Evolutionary conservation across 2,888 invertebrate species (phyloP).

Genomic region (Trachelus troglodyta): DNA sequence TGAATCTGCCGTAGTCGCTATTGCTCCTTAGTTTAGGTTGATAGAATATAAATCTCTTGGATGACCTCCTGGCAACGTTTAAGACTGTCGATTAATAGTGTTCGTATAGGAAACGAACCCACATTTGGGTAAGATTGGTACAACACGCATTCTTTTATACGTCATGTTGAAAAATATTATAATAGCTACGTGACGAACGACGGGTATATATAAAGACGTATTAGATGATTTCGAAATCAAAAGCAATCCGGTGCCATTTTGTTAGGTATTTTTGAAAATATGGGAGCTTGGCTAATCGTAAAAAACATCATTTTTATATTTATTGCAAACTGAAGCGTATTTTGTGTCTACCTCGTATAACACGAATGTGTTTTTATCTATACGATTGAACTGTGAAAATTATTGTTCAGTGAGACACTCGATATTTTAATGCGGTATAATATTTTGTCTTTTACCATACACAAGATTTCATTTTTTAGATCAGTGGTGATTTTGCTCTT

Average conservation of each 20-base stretch:
- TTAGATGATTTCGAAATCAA: neutral
- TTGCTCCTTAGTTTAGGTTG: constrained; percentile 26
- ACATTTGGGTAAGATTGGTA: neutral
- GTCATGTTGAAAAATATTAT: neutral
- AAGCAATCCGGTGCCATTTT: constrained; percentile 2
- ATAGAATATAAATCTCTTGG: neutral
- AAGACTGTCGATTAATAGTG: constrained; percentile 7
- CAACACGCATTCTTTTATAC: neutral
- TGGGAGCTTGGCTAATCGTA: neutral
- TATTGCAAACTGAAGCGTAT: neutral
- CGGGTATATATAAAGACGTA: neutral
- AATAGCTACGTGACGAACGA: neutral
- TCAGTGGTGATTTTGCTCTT: neutral
- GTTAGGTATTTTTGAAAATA: neutral
- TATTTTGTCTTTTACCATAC: neutral
- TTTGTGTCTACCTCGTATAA: neutral
- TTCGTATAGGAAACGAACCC: neutral
- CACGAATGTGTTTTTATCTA: neutral
- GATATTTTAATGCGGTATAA: neutral
- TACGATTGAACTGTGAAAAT: neutral
- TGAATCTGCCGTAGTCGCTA: constrained; percentile 32
- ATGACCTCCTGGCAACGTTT: constrained; percentile 2
- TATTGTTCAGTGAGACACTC: neutral
- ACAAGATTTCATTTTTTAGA: neutral
- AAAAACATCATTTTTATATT: neutral